Base-by-base conservation (phyloP, 2,797 vertebrate genomes). In the Diceros bicornis region DNA sequence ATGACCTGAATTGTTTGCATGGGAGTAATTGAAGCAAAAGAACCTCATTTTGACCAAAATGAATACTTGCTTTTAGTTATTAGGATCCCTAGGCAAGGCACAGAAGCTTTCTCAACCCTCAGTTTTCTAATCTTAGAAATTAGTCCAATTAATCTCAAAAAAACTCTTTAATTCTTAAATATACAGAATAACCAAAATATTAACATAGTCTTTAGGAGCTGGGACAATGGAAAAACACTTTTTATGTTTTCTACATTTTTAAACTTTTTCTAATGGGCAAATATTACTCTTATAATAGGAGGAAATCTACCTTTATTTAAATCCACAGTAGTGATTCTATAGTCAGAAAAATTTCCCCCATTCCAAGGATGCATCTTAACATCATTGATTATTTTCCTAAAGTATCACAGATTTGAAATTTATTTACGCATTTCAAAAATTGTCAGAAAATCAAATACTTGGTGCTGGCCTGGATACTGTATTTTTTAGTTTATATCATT, bases 151-250 rank as follows among this genome's bases (percentile, higher is more conserved):
- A 61, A 61, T 64, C 71, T 77, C 12, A 62, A 86, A 90, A 79
- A 68, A 86, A 41, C 16, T 55, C 7, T 81, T 66, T 81, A 64
- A 62, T 68, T 61, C 77, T 85, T 69, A 71, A 75, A 79, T 62
- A 34, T 94, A 81, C 68, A 25, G 27, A 81, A 89, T 66, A 94
- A 79, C 8, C 34, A 89, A 97, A 97, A 75, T 86, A 78, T 85
- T 79, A 71, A 79, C 8, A 57, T 29, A 14, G 61, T 74, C 68
- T 69, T 69, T 85, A 81, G 21, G 62, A 85, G 34, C 27, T 81
- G 8, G 12, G 14, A 59, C 25, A 79, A 66, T 23, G n/a, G 41
- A 17, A 87, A 84, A 61, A 27, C 1, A 37, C 1, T 57, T 89
- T 68, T 62, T 64, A 23, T 91, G 34, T 47, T 89, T 85, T 32